Evolutionary conservation across 1,140 invertebrate genomes (phyloP), one percentile per base, ranked within the genome.

Genomic region (Diploscapter pachys): DNA sequence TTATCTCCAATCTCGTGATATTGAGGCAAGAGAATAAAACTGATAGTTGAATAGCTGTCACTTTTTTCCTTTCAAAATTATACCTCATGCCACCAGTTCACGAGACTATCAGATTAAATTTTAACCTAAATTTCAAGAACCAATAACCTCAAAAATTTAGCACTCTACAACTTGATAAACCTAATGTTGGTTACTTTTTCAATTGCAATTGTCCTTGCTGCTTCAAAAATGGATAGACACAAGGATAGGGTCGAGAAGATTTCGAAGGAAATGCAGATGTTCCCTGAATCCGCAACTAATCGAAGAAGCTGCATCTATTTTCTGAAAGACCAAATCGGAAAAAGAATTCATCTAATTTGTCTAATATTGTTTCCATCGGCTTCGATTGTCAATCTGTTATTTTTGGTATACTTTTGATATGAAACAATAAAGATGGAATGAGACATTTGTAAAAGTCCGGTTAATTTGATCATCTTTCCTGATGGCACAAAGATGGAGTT

Each of bases 81-180:
- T 31, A 59, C 31, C 57, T 59, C 2, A 11, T 59, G 57, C 9
- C 57, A 11, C 57, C 57, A 59, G 9, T 59, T 59, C 9, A 11
- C 9, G 57, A 11, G 9, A 11, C 57, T 31, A 11, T 59, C 57
- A 59, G 9, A 11, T 64, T 64, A 31, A 31, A 31, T 31, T 31
- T 31, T 31, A 31, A 31, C 31, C 31, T 31, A 31, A 31, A 31
- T 31, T 31, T 64, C 51, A 64, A 6, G 51, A 64, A 8, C 31
- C 6, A 64, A 6, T 31, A 5, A 64, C 8, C 6, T 48, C 31
- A 48, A 8, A 8, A 64, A 5, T 68, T 68, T 55, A 68, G 66
- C 66, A 5, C 31, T n/a, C 11, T 68, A 68, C 52, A 55, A 52
- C 5, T 55, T 68, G 66, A 54, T 68, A 50, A 68, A 68, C 51